Percentiles rank a stretch among this genome's conserved stretches.
These are phyloP conservation scores for Heliconius ethilla DNA, from an alignment of 2,888 invertebrate species.

Conservation along the genomic window DNA sequence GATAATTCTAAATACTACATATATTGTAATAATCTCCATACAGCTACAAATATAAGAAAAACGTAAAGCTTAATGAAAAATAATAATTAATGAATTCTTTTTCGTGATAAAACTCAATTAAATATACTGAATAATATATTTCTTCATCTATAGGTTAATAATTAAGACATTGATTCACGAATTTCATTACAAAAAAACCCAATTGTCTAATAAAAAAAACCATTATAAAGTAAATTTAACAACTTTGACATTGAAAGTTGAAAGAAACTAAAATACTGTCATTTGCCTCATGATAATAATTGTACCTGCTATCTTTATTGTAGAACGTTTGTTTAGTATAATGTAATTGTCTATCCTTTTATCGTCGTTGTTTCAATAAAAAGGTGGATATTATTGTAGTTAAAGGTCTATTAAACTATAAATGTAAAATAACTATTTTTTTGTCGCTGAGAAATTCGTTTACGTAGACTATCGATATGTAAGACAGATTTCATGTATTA, in stretches of 20 bases:
- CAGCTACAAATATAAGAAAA: too few species aligned
- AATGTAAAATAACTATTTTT: too few species aligned
- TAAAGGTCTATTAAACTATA: background rate
- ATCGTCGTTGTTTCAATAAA: background rate
- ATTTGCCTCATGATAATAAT: constrained; percentile 9
- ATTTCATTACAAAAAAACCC: background rate
- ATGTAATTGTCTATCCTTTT: background rate
- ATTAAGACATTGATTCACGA: background rate
- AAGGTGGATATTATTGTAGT: background rate
- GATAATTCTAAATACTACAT: too few species aligned
- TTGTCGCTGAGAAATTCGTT: too few species aligned
- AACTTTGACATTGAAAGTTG: background rate
- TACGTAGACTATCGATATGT: too few species aligned
- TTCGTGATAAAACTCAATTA: too few species aligned
- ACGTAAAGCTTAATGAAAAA: too few species aligned
- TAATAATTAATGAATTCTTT: too few species aligned
- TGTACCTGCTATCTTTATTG: background rate
- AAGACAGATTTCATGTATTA: too few species aligned
- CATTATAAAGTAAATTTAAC: background rate
- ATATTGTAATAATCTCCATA: too few species aligned
- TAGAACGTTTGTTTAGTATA: constrained; percentile 4
- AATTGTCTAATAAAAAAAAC: background rate
- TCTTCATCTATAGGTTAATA: too few species aligned
- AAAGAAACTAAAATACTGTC: background rate
- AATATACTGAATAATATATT: too few species aligned